These are phyloP conservation scores for Sarcophaga subvicina DNA, from an alignment of 2,888 invertebrate species.

Conservation along the genomic window DNA sequence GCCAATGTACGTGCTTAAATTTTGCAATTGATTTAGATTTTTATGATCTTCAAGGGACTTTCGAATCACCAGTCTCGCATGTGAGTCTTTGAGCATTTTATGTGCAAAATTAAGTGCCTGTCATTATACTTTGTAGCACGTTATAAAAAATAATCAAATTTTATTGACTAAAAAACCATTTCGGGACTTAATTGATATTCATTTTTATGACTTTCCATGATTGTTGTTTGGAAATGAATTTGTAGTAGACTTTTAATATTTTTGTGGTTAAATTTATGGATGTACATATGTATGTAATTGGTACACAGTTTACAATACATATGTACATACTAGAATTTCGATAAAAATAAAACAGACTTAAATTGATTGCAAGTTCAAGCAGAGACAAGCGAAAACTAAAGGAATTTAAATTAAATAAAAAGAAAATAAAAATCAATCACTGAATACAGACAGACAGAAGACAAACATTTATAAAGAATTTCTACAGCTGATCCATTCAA, in stretches of 20 bases:
- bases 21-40: slow-evolving; percentile 40
- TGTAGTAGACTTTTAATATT: neutral
- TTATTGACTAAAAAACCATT: slow-evolving; percentile 13
- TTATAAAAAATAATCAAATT: slow-evolving; percentile 3
- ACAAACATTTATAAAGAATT: too few species aligned
- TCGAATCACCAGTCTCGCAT: neutral
- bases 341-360: too few species aligned
- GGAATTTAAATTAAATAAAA: too few species aligned
- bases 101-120: neutral
- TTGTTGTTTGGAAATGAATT: neutral
- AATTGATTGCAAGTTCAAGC: too few species aligned
- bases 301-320: too few species aligned
- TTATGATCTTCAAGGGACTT: neutral
- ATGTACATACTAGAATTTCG: too few species aligned
- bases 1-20: slow-evolving; percentile 22
- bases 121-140: neutral
- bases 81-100: neutral
- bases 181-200: neutral
- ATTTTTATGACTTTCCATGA: neutral
- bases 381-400: too few species aligned
- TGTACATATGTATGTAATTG: too few species aligned
- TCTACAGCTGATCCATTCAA: too few species aligned
- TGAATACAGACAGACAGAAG: too few species aligned
- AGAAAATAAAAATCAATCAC: too few species aligned
- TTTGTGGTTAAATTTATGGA: neutral